phyloP scores from a whole-genome alignment of 2,888 invertebrate genomes.

The Fissipunctia ypsillon region DNA sequence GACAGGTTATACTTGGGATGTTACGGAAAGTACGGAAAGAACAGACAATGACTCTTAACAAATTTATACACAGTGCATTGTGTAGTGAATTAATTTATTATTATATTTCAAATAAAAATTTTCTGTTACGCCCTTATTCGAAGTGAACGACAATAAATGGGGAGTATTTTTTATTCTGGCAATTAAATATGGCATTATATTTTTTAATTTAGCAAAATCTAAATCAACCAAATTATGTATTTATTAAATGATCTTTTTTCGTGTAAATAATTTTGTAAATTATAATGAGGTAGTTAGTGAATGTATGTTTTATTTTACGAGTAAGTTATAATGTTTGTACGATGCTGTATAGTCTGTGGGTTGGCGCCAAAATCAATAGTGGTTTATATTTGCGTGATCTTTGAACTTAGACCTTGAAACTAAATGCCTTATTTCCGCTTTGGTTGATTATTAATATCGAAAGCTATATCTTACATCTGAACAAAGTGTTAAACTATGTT shows the following conservation, averaged over 20 bases:
- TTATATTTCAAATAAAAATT: conserved; percentile 57
- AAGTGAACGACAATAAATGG: conserved; percentile 84
- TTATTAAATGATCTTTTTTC: conserved; percentile 84
- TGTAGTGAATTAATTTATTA: conserved; percentile 79
- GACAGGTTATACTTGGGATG: conserved; percentile 59
- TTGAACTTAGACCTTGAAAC: conserved; percentile 32
- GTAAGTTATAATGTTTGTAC: conserved; percentile 67
- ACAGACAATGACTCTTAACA: conserved; percentile 73
- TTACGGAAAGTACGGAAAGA: conserved; percentile 39
- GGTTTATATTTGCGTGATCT: conserved; percentile 4
- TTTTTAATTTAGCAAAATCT: conserved; percentile 66
- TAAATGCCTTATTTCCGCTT: conserved; percentile 48
- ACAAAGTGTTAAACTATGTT: conserved; percentile 1
- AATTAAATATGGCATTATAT: conserved; percentile 66
- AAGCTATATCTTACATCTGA: background rate
- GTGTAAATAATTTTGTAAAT: conserved; percentile 88
- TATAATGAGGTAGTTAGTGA: conserved; percentile 86
- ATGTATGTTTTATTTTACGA: conserved; percentile 78
- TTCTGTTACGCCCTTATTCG: conserved; percentile 64
- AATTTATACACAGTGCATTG: conserved; percentile 72
- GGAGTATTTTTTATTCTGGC: conserved; percentile 63
- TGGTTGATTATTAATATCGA: conserved; percentile 14
- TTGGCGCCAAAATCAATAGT: conserved; percentile 57
- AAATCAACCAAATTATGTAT: conserved; percentile 85
- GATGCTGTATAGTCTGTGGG: conserved; percentile 62